These are phyloP conservation scores for Acronicta alni DNA, from an alignment of 2,888 invertebrate genomes.

Conservation along the genomic window DNA sequence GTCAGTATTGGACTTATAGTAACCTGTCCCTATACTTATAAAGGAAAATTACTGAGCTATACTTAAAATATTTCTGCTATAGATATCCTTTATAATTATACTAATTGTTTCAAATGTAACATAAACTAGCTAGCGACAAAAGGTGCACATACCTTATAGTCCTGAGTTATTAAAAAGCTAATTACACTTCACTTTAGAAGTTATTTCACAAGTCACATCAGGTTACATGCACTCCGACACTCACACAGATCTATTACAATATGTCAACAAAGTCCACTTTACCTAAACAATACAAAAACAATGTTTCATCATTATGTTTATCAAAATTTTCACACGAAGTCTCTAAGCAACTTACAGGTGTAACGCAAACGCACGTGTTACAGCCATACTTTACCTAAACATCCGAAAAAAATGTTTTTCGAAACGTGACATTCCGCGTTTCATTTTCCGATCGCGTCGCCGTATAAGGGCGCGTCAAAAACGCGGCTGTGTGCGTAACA, in stretches of 20 bases:
- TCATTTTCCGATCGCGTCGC: conserved; percentile 74
- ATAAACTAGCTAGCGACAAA: conserved; percentile 28
- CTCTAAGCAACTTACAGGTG: conserved; percentile 37
- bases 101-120: conserved; percentile 6
- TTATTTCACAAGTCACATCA: conserved; percentile 64
- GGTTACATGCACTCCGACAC: conserved; percentile 56
- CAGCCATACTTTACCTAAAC: conserved; percentile 56
- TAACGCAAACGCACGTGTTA: conserved; percentile 47
- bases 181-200: conserved; percentile 56
- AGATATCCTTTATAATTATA: conserved; percentile 1
- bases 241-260: conserved; percentile 51
- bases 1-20: background rate
- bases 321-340: conserved; percentile 35
- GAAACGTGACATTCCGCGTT: conserved; percentile 60
- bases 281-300: conserved; percentile 52
- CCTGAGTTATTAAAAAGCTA: conserved; percentile 52
- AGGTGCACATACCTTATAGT: conserved; percentile 63
- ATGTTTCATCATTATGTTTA: conserved; percentile 35
- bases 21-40: background rate
- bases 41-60: background rate
- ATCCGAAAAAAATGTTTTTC: conserved; percentile 52
- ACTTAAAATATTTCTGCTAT: background rate
- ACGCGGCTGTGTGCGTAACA: conserved; percentile 80
- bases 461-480: conserved; percentile 61
- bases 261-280: conserved; percentile 59